Evolutionary conservation across 2,113 vertebrate species (phyloP).

Genomic region (Deroptyus accipitrinus): DNA sequence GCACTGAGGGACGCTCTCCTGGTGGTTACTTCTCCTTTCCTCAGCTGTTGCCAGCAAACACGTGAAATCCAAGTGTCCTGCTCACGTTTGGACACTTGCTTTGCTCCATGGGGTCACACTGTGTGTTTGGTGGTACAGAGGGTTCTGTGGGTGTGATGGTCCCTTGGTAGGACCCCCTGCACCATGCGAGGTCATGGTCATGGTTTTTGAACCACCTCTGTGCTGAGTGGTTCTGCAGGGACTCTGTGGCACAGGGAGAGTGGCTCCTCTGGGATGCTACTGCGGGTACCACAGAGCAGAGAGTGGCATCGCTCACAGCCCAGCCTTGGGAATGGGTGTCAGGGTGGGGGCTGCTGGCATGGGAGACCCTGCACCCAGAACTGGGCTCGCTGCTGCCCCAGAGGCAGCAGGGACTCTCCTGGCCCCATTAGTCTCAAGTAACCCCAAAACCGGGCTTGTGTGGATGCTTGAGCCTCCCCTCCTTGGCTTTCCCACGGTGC

Average conservation of each 20-base stretch:
- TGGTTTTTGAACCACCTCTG: neutral
- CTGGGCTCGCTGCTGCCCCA: slow-evolving; percentile 7
- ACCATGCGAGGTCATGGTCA: fast-evolving
- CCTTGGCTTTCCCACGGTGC: slow-evolving; percentile 53
- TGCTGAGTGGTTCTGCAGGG: neutral
- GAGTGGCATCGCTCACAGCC: neutral
- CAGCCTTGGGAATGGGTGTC: neutral
- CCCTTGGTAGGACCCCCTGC: neutral
- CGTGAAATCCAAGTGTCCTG: neutral
- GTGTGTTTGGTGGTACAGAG: neutral
- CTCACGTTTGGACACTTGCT: neutral
- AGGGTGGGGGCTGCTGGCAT: neutral
- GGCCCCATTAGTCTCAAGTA: neutral
- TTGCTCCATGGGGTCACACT: fast-evolving
- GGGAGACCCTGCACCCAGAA: neutral
- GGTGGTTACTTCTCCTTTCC: neutral
- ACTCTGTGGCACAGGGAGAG: neutral
- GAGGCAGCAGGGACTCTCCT: neutral
- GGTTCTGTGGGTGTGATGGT: neutral
- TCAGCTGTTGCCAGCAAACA: neutral
- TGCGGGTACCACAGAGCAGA: fast-evolving
- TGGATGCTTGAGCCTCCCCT: neutral
- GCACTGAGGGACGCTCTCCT: neutral
- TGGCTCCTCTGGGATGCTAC: neutral
- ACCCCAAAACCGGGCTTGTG: neutral